These are phyloP conservation scores for Podarcis lilfordi DNA, from an alignment of 2,797 vertebrate species.

Conservation along the genomic window DNA sequence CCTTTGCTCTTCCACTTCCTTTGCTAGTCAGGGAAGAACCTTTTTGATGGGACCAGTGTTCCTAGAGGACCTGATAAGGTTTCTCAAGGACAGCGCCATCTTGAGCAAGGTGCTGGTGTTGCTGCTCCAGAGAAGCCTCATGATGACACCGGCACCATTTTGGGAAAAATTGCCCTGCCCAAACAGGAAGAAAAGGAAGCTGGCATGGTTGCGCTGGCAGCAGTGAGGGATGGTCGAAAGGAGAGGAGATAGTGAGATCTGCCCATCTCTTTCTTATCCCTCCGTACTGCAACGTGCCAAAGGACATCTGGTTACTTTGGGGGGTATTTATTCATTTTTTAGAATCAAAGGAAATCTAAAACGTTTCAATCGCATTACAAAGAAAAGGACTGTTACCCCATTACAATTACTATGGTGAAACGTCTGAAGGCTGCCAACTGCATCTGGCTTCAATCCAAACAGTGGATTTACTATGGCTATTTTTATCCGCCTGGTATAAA, in stretches of 20 bases:
- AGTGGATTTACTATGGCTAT: neutral
- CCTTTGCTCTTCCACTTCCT: neutral
- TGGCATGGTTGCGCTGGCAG: neutral
- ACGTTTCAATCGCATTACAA: neutral
- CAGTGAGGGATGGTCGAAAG: neutral
- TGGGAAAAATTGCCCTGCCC: too few species aligned
- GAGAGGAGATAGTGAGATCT: neutral
- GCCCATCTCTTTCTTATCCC: too few species aligned
- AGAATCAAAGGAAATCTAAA: neutral
- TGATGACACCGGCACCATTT: neutral
- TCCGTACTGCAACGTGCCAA: neutral
- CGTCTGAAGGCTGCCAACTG: neutral
- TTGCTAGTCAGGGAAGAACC: neutral
- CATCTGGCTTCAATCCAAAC: conserved; percentile 32
- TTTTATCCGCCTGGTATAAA: conserved; percentile 20
- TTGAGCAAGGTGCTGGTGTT: neutral
- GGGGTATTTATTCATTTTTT: neutral
- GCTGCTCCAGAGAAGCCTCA: neutral
- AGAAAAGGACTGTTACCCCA: neutral
- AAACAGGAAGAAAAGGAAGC: neutral
- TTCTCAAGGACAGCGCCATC: neutral
- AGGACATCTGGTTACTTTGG: neutral
- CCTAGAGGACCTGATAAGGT: neutral
- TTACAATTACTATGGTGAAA: conserved; percentile 2
- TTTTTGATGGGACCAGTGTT: too few species aligned